Evolutionary conservation across 2,888 invertebrate species (phyloP).

Genomic region (Oeneis ivallda): DNA sequence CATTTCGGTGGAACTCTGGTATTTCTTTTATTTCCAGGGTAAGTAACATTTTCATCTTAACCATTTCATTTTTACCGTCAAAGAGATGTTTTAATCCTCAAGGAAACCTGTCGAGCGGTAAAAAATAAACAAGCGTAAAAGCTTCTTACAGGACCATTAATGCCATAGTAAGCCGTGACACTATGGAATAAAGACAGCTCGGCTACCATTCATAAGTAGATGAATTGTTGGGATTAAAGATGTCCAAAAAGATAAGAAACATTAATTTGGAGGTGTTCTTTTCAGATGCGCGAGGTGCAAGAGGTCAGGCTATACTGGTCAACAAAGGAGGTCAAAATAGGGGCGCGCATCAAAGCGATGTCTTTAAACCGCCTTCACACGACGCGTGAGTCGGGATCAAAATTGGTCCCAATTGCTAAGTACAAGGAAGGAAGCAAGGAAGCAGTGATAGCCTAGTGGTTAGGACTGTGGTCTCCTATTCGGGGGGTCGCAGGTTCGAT

Average conservation of each 20-base stretch:
- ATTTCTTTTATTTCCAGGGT: too few relatives aligned
- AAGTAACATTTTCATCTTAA: not conserved
- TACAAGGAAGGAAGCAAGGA: too few relatives aligned
- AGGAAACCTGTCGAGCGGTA: conserved; percentile 16
- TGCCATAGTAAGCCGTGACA: conserved; percentile 61
- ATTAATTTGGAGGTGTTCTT: conserved; percentile 30
- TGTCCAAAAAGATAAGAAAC: conserved; percentile 44
- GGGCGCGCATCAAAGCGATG: conserved; percentile 67
- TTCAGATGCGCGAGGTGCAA: conserved; percentile 38
- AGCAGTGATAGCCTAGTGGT: too few relatives aligned
- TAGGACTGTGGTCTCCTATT: too few relatives aligned
- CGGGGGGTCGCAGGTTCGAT: too few relatives aligned
- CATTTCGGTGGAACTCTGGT: too few relatives aligned
- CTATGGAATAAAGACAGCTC: conserved; percentile 50
- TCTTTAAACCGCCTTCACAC: conserved; percentile 39
- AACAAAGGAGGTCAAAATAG: conserved; percentile 54
- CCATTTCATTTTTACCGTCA: not conserved
- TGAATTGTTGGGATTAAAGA: conserved; percentile 57
- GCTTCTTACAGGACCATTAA: conserved; percentile 63
- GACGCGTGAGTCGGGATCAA: not conserved
- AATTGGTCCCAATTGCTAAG: not conserved
- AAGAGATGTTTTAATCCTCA: conserved; percentile 12
- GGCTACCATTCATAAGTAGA: conserved; percentile 66
- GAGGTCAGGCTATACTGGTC: conserved; percentile 55
- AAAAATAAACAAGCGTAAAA: conserved; percentile 49